Evolutionary conservation across 2,888 invertebrate genomes (phyloP).

Genomic region (Apoda limacodes): DNA sequence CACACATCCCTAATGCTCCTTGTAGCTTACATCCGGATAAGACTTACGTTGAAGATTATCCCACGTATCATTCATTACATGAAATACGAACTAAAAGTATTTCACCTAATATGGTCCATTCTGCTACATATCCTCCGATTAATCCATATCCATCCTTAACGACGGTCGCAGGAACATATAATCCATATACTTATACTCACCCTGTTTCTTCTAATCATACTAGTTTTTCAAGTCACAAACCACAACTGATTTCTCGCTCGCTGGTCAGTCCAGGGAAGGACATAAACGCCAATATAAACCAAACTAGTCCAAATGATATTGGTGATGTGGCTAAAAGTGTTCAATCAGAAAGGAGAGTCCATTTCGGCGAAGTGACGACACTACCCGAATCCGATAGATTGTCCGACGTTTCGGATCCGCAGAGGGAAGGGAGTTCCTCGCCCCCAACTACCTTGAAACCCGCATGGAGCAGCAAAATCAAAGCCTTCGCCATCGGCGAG

Average conservation of each 20-base stretch:
- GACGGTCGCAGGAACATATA: slow-evolving; percentile 60
- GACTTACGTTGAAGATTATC: slow-evolving; percentile 34
- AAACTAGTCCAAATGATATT: slow-evolving; percentile 31
- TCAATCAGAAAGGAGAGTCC: slow-evolving; percentile 63
- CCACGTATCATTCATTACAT: slow-evolving; percentile 40
- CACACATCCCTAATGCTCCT: slow-evolving; percentile 59
- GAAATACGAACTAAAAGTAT: slow-evolving; percentile 42
- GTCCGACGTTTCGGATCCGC: slow-evolving; percentile 46
- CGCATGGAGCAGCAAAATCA: slow-evolving; percentile 66
- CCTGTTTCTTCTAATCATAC: slow-evolving; percentile 40
- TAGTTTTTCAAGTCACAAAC: slow-evolving; percentile 29
- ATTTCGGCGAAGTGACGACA: slow-evolving; percentile 57
- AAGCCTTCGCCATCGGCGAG: slow-evolving; percentile 69
- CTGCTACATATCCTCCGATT: slow-evolving; percentile 55
- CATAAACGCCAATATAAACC: slow-evolving; percentile 49
- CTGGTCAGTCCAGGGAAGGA: slow-evolving; percentile 42
- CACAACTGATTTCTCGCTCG: slow-evolving; percentile 31
- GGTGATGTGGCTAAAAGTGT: slow-evolving; percentile 45
- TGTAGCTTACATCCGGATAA: slow-evolving; percentile 56
- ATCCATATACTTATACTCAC: slow-evolving; percentile 53
- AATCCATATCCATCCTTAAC: slow-evolving; percentile 60
- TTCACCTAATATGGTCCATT: slow-evolving; percentile 49
- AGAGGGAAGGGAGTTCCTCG: slow-evolving; percentile 46
- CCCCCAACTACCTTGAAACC: slow-evolving; percentile 50
- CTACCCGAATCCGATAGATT: slow-evolving; percentile 46